phyloP scores from a whole-genome alignment of 2,888 invertebrate species.

The Napeogenes inachia region DNA sequence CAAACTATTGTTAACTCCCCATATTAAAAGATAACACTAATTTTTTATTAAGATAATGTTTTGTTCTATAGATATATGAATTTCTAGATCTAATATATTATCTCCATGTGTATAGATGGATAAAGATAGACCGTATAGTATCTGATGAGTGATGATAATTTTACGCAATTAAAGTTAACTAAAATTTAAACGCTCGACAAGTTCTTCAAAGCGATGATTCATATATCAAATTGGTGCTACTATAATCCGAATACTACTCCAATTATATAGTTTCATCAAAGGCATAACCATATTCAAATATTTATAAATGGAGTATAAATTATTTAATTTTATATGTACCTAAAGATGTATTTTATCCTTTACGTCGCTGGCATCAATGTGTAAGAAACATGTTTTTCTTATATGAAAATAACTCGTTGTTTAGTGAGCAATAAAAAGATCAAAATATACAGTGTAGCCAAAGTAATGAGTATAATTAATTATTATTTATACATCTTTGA shows the following conservation, averaged over 20 bases:
- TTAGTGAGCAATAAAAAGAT: neutral
- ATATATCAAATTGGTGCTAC: constrained; percentile 7
- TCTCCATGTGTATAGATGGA: too few species aligned
- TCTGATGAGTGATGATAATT: too few species aligned
- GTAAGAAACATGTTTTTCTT: constrained; percentile 2
- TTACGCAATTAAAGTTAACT: too few species aligned
- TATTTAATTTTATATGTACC: neutral
- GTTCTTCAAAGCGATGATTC: constrained; percentile 9
- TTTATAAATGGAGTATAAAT: too few species aligned
- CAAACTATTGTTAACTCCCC: too few species aligned
- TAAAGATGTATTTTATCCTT: neutral
- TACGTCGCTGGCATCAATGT: constrained; percentile 8
- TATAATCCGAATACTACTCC: neutral
- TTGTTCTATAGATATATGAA: too few species aligned
- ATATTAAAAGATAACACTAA: too few species aligned
- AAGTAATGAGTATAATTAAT: constrained; percentile 3
- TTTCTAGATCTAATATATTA: too few species aligned
- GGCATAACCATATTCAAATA: too few species aligned
- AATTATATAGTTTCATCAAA: too few species aligned
- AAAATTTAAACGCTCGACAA: constrained; percentile 12
- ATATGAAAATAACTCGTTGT: constrained; percentile 1
- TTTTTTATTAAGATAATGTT: too few species aligned
- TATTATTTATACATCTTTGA: neutral
- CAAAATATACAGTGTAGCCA: neutral
- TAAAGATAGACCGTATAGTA: too few species aligned